phyloP scores from a whole-genome alignment of 2,888 invertebrate genomes.

The Ornithoptera priamus region DNA sequence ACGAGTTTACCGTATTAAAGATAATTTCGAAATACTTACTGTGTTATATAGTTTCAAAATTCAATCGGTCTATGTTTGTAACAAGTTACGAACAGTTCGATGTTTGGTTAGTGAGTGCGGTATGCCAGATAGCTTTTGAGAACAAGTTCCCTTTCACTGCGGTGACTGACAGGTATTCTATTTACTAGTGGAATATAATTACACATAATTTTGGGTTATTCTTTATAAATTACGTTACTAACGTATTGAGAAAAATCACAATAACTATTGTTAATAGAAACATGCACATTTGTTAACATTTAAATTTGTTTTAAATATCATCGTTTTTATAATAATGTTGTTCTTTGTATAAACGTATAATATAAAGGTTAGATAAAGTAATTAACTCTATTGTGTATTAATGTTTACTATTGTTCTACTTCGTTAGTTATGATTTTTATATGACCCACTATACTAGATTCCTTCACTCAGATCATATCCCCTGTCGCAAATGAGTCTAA shows the following conservation, averaged over 20 bases:
- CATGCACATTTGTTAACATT: neutral
- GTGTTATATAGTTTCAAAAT: neutral
- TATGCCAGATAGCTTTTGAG: constrained; percentile 6
- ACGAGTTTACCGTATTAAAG: constrained; percentile 1
- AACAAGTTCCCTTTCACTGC: constrained; percentile 28
- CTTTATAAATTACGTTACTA: neutral
- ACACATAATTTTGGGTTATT: constrained; percentile 14
- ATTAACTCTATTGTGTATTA: neutral
- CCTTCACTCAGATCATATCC: too few species aligned
- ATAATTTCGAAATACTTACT: constrained; percentile 6
- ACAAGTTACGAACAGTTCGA: constrained; percentile 2
- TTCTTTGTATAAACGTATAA: neutral
- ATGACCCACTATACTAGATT: too few species aligned
- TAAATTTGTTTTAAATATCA: neutral
- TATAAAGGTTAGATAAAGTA: neutral
- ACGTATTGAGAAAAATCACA: constrained; percentile 1
- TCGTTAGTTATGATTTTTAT: too few species aligned
- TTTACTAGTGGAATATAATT: constrained; percentile 11
- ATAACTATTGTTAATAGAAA: neutral
- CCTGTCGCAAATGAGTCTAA: too few species aligned
- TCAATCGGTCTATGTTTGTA: neutral
- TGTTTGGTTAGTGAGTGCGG: constrained; percentile 5
- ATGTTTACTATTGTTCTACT: too few species aligned
- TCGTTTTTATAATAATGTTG: neutral
- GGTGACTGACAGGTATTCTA: constrained; percentile 12